Evolutionary conservation across 2,888 invertebrate species (phyloP).

Genomic region (Volucella inflata): DNA sequence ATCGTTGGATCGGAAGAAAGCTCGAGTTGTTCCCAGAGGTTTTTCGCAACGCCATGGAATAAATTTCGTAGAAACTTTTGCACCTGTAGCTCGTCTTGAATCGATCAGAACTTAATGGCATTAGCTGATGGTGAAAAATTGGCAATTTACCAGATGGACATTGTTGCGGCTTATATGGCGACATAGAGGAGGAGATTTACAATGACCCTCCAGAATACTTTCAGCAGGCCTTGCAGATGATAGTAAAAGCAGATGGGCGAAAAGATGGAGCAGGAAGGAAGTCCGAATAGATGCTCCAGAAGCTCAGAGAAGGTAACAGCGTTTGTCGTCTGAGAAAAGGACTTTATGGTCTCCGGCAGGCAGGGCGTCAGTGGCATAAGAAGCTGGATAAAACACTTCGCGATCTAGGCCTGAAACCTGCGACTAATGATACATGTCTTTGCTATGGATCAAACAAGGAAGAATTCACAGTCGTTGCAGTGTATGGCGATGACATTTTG

Average conservation of each 20-base stretch:
- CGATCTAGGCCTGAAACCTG: no score
- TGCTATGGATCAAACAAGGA: no score
- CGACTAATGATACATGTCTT: no score
- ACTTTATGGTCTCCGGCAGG: slow-evolving; percentile 31
- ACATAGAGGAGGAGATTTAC: slow-evolving; percentile 54
- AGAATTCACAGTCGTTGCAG: no score
- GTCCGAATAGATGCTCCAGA: slow-evolving; percentile 39
- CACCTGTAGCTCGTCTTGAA: no score
- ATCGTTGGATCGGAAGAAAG: not conserved
- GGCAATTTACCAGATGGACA: no score
- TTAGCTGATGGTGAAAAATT: no score
- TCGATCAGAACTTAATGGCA: no score
- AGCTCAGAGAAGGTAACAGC: slow-evolving; percentile 13
- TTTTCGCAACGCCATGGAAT: no score
- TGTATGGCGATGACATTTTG: no score
- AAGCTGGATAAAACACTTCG: slow-evolving; percentile 21
- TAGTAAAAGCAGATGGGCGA: slow-evolving; percentile 10
- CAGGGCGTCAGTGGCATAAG: slow-evolving; percentile 30
- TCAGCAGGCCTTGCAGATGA: slow-evolving; percentile 27
- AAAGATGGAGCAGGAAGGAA: slow-evolving; percentile 9
- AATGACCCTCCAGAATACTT: slow-evolving; percentile 55
- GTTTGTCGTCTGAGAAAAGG: slow-evolving; percentile 33
- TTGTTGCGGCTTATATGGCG: slow-evolving; percentile 36
- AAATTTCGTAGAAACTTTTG: no score
- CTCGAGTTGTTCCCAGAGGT: no score